Percentiles rank a stretch among this genome's conserved stretches.
Evolutionary conservation across 2,888 invertebrate genomes (phyloP).

Genomic region (Drosophila mimica): DNA sequence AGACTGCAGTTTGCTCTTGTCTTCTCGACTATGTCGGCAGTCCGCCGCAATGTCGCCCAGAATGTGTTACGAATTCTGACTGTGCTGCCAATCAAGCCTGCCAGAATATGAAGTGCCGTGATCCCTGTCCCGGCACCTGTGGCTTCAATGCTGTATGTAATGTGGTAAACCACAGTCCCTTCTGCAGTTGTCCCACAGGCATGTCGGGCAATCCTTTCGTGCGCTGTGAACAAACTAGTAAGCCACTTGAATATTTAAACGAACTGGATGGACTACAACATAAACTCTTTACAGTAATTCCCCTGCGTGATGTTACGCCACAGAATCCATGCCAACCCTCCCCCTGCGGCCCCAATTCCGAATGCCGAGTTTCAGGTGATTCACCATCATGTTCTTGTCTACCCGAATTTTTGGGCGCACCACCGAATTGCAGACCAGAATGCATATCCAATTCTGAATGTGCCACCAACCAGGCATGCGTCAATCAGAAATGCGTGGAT

Average conservation of each 20-base stretch:
- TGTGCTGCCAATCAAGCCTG: conserved; percentile 89
- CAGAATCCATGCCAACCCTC: conserved; percentile 87
- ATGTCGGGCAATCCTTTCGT: conserved; percentile 90
- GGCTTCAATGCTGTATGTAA: conserved; percentile 89
- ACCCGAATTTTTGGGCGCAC: conserved; percentile 87
- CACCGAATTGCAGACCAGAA: conserved; percentile 89
- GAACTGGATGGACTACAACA: conserved; percentile 6
- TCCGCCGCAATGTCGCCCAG: conserved; percentile 90
- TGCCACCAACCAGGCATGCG: conserved; percentile 87
- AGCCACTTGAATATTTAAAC: conserved; percentile 24
- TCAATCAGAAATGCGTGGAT: conserved; percentile 87
- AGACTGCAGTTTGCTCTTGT: conserved; percentile 89
- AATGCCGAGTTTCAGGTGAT: conserved; percentile 86
- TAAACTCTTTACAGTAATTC: conserved; percentile 60
- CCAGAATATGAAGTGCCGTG: conserved; percentile 89
- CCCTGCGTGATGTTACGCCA: conserved; percentile 66
- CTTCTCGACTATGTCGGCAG: conserved; percentile 88
- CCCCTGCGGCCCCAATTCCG: conserved; percentile 91
- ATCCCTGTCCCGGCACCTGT: conserved; percentile 91
- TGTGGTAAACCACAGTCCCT: conserved; percentile 91
- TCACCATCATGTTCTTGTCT: conserved; percentile 87
- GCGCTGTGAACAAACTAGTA: conserved; percentile 86
- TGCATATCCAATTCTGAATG: conserved; percentile 89
- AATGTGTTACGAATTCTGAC: conserved; percentile 90
- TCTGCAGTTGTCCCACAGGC: conserved; percentile 88